Base-by-base conservation (phyloP, 2,888 invertebrate species). In the Zele albiditarsus region DNA sequence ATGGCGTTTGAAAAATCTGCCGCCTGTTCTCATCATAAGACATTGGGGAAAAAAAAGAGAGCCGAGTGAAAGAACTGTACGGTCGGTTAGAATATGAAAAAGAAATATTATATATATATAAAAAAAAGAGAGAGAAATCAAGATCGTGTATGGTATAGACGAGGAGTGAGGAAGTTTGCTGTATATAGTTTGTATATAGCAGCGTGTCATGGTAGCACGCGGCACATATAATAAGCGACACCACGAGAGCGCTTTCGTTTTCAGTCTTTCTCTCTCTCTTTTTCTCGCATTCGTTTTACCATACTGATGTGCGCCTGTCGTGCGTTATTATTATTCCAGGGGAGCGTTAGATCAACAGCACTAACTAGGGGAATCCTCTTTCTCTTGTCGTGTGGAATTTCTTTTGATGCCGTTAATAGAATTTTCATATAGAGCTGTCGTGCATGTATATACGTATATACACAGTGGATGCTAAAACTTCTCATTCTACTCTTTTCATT, bases 401-500 rank as follows among this genome's bases (percentile, higher is more conserved):
- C 82, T 81, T 82, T 82, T 82, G 81, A 82, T 80, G 80, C 74
- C 81, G 80, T 77, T 79, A 79, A 81, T 80, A 82, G 81, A 81
- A 81, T 80, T 81, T 82, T 79, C 81, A 78, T 80, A 80, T 76
- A 78, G 77, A 69, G 70, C 73, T 72, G 75, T 77, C 42, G 74
- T 72, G 62, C 71, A 57, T 69, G 73, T 75, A 72, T 71, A n/a
- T 53, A 42, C 12, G 20, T 20, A 20, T 23, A 53, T 53, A 46
- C n/a, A 46, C 4, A 46, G n/a, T 46, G 5, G 6, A 46, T 46
- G 46, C n/a, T 20, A 70, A 58, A 62, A 71, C 38, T 71, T 28
- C 42, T 72, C 62, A 28, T 25, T 74, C 67, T 58, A 70, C 71
- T 38, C 20, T 27, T 53, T 60, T 60, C 28, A 28, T 42, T 71